A percentile compares a stretch with the other conserved stretches of the same genome.
Conservation (phyloP, 1,140 invertebrate genomes). For the Ridgeia piscesae region DNA sequence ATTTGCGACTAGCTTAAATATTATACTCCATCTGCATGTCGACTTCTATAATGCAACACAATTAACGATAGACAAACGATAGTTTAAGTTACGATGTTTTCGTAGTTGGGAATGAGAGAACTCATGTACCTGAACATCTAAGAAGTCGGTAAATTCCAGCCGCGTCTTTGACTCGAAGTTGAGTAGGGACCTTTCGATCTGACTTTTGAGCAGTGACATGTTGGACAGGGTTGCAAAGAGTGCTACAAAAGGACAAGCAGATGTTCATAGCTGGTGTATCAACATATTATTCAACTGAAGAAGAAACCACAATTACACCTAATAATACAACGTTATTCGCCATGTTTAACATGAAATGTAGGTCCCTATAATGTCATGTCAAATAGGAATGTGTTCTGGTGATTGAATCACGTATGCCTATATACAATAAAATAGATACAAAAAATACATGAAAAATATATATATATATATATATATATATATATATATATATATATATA, state of each 20-base stretch:
- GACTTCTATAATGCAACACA: no score
- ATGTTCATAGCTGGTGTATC: neutral
- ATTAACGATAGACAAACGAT: no score
- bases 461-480: no score
- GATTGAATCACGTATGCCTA: no score
- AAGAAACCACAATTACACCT: neutral
- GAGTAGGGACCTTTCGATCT: neutral
- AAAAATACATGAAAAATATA: no score
- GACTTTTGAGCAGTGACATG: neutral
- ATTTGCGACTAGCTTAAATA: neutral
- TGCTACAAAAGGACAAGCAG: neutral
- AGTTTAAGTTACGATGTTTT: neutral
- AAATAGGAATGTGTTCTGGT: no score
- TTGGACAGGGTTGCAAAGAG: neutral
- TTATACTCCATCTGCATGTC: no score
- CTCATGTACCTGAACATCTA: neutral
- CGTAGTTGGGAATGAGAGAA: neutral
- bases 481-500: no score
- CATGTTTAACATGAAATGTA: no score
- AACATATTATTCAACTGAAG: neutral
- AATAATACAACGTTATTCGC: no score
- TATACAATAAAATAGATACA: no score
- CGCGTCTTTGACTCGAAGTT: neutral
- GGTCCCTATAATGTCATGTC: no score
- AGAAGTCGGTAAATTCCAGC: neutral